Conservation (phyloP, 2,888 invertebrate genomes). For the Volucella inflata region DNA sequence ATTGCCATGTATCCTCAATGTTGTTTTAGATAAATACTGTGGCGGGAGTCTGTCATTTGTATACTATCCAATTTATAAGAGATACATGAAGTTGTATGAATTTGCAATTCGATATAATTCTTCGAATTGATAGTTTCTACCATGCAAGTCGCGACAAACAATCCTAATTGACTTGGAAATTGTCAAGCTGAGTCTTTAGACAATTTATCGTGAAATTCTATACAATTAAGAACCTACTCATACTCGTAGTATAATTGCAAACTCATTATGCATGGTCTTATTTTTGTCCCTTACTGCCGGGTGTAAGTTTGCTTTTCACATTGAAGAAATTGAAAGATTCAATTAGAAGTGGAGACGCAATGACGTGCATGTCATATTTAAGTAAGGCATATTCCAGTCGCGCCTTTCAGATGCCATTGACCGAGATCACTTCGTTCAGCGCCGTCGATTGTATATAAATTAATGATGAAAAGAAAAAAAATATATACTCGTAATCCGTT, state of each 20-base stretch:
- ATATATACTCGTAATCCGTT: constrained; percentile 14
- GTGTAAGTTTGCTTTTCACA: not conserved
- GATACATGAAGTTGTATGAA: no score
- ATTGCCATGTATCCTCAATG: no score
- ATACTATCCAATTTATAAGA: no score
- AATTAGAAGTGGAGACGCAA: constrained; percentile 18
- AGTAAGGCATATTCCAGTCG: constrained; percentile 6
- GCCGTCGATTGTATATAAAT: constrained; percentile 20
- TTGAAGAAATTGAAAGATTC: constrained; percentile 5
- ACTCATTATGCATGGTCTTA: not conserved
- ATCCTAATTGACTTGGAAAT: no score
- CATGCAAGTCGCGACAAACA: no score
- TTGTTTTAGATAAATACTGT: no score
- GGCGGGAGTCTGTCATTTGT: no score
- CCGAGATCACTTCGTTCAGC: constrained; percentile 19
- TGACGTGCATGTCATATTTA: not conserved
- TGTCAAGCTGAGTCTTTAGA: no score
- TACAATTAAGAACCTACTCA: not conserved
- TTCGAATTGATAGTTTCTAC: no score
- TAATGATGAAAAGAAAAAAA: constrained; percentile 6
- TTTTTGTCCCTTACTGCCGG: not conserved
- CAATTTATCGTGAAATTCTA: not conserved
- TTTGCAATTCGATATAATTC: no score
- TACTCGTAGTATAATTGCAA: not conserved
- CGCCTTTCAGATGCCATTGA: constrained; percentile 17